phyloP scores from a whole-genome alignment of 2,113 vertebrate genomes.

The Malurus cyaneus region DNA sequence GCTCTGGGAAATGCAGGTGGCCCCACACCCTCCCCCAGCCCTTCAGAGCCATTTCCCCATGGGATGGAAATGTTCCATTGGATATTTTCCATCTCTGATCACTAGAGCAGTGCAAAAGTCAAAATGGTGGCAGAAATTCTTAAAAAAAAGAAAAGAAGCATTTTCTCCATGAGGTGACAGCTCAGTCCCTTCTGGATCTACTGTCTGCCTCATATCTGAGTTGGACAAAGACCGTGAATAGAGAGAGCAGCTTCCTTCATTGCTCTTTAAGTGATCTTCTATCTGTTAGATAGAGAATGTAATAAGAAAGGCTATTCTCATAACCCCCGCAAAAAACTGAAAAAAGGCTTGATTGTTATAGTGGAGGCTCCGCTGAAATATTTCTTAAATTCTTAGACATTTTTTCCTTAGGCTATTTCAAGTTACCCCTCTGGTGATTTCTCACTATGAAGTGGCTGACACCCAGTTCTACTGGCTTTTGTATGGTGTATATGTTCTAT shows the following conservation, averaged over 20 bases:
- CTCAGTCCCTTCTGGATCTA: not conserved
- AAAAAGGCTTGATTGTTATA: not conserved
- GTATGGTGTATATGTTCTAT: not conserved
- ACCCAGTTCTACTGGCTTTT: not conserved
- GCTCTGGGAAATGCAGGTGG: not conserved
- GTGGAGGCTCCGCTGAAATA: not conserved
- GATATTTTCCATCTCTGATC: not conserved
- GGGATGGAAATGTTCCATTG: not conserved
- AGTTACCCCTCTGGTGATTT: not conserved
- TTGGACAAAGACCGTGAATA: not conserved
- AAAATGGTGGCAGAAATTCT: not conserved
- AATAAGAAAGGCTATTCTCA: not conserved
- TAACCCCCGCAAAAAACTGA: not conserved
- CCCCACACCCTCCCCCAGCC: not conserved
- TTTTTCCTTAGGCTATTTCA: not conserved
- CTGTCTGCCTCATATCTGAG: not conserved
- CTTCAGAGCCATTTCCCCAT: not conserved
- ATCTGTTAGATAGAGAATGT: not conserved
- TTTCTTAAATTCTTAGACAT: not conserved
- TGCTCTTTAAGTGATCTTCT: not conserved
- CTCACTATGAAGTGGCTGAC: not conserved
- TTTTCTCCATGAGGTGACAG: not conserved
- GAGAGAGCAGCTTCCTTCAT: not conserved
- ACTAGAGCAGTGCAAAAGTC: not conserved
- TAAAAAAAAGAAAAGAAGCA: accelerated